These are phyloP conservation scores for Empidonax alnorum DNA, from an alignment of 2,113 vertebrate species.

Conservation along the genomic window DNA sequence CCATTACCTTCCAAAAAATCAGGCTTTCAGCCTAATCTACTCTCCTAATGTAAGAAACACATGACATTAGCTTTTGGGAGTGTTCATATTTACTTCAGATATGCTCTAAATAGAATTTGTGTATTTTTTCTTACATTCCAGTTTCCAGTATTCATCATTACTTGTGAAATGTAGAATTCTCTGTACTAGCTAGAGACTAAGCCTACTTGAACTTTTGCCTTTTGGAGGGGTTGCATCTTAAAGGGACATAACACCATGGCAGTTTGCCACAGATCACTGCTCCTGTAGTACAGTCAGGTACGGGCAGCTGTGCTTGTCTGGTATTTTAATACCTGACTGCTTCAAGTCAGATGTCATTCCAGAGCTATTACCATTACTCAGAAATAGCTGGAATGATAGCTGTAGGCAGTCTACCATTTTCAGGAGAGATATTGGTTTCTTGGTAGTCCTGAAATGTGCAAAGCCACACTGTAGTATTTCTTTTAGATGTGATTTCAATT, in stretches of 20 bases:
- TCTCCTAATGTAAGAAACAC: background rate
- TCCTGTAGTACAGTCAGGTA: slow-evolving; percentile 65
- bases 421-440: slow-evolving; percentile 51
- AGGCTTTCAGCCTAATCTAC: background rate
- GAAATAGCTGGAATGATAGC: slow-evolving; percentile 62
- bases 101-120: background rate
- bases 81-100: background rate
- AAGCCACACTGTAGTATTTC: background rate
- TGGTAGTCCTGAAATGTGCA: slow-evolving; percentile 37
- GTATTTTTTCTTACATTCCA: background rate
- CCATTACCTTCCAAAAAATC: background rate
- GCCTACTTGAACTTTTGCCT: slow-evolving; percentile 60
- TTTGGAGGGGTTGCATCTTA: slow-evolving; percentile 8
- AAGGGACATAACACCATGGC: slow-evolving; percentile 22
- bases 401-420: slow-evolving; percentile 55
- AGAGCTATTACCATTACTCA: slow-evolving; percentile 62
- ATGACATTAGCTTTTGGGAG: background rate
- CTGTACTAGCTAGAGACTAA: background rate
- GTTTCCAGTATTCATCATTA: background rate
- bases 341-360: slow-evolving; percentile 73
- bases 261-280: slow-evolving; percentile 41
- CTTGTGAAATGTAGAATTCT: background rate
- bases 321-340: slow-evolving; percentile 72
- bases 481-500: slow-evolving; percentile 57
- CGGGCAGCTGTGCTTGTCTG: slow-evolving; percentile 40